Evolutionary conservation across 2,113 vertebrate genomes (phyloP).

Genomic region (Mormoops blainvillei): DNA sequence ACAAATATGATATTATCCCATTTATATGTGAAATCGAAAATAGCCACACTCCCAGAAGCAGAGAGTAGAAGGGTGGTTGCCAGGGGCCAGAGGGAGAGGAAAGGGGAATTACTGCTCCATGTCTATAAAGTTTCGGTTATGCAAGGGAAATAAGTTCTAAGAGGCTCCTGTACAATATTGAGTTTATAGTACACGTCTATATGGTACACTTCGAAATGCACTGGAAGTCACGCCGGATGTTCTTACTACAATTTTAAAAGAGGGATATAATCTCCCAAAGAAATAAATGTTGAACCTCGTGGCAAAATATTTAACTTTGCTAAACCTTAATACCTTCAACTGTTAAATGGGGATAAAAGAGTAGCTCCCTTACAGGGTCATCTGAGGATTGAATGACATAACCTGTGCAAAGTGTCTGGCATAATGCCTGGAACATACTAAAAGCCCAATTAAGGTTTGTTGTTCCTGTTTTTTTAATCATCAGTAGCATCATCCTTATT

Average conservation of each 20-base stretch:
- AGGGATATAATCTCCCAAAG: background rate
- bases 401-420: background rate
- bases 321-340: background rate
- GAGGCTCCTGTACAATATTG: rapidly evolving
- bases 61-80: background rate
- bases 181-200: rapidly evolving
- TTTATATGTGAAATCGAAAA: too few relatives aligned
- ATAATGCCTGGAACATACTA: background rate
- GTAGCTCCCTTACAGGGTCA: background rate
- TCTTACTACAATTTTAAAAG: background rate
- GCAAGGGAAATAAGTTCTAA: background rate
- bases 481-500: background rate
- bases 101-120: rapidly evolving
- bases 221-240: background rate
- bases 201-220: background rate
- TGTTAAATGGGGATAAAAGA: background rate
- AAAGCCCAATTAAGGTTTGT: background rate
- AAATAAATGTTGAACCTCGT: background rate
- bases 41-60: background rate
- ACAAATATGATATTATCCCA: background rate
- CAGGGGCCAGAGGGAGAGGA: rapidly evolving
- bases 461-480: background rate
- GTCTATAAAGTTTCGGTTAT: background rate
- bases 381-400: background rate
- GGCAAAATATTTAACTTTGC: background rate